Evolutionary conservation across 2,113 vertebrate species (phyloP), one percentile per base, ranked within the genome.

Genomic region (Ginglymostoma cirratum): DNA sequence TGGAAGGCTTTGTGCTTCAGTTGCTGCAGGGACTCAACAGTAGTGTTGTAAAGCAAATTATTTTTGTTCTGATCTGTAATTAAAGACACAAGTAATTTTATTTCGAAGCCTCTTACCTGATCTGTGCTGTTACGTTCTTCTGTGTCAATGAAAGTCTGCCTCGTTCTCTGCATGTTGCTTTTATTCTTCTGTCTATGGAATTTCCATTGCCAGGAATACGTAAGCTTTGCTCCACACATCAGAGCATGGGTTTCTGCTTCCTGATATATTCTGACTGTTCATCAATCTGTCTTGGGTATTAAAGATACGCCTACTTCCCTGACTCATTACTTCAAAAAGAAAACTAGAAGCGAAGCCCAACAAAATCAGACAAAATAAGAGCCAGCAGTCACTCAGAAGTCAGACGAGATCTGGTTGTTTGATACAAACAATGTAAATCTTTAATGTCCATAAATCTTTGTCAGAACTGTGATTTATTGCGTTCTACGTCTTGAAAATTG

Each of bases 201-300:
- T 52, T 95, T 95, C 94, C 94, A 95, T 95, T 95, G 69, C 38
- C 67, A 30, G 69, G 27, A 72, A 23, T 45, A 95, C 67, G 93
- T 72, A 95, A 67, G 67, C 45, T 95, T 34, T 70, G 94, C 69
- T 76, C 45, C 48, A 27, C 23, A 27, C 4, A 45, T 27, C 2
- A 45, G n/a, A 38, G n/a, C 67, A 70, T 94, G 66, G 38, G n/a
- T 45, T 94, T 61, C 34, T 38, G 17, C 61, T n/a, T 93, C n/a
- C 67, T 95, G 94, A 95, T 42, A 69, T 76, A 95, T 19, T 52
- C 27, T 93, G 52, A n/a, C 27, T n/a, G 65, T 65, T 17, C 38
- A 15, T 65, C 86, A n/a, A 30, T 65, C 55, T 92, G 61, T 23
- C 52, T 66, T n/a, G 7, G 89, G 34, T 93, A 66, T 92, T n/a